Conservation (phyloP, 2,888 invertebrate species). For the Ochlodes sylvanus region DNA sequence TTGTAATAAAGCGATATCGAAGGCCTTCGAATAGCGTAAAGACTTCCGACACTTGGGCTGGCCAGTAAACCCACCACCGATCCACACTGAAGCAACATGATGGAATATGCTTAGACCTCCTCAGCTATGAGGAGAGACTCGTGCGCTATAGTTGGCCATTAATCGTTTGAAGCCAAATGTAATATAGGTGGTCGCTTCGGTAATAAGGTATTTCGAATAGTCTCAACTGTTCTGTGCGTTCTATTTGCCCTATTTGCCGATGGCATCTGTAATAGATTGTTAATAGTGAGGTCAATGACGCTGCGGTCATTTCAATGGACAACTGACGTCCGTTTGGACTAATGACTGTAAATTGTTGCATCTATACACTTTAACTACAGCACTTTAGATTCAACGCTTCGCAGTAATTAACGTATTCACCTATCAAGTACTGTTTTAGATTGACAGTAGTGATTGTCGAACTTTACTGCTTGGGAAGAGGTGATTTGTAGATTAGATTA, state of each 20-base stretch:
- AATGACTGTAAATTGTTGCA: constrained; percentile 32
- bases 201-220: constrained; percentile 14
- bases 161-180: not conserved
- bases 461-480: not conserved
- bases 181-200: not conserved
- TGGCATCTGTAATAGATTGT: constrained; percentile 21
- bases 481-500: not conserved
- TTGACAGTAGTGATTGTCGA: not conserved
- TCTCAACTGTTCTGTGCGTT: constrained; percentile 1
- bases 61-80: no score
- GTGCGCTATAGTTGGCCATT: not conserved
- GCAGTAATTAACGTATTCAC: constrained; percentile 14
- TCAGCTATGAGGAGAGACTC: no score
- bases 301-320: constrained; percentile 33
- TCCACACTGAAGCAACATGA: no score
- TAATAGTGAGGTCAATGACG: constrained; percentile 27
- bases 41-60: no score
- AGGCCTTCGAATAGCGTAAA: no score
- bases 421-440: not conserved
- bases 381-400: constrained; percentile 7
- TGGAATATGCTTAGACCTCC: no score
- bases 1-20: no score
- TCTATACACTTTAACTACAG: constrained; percentile 16
- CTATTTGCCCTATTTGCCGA: constrained; percentile 1
- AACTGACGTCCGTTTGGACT: constrained; percentile 28